Evolutionary conservation across 2,113 vertebrate species (phyloP).

Genomic region (Taxidea taxus): DNA sequence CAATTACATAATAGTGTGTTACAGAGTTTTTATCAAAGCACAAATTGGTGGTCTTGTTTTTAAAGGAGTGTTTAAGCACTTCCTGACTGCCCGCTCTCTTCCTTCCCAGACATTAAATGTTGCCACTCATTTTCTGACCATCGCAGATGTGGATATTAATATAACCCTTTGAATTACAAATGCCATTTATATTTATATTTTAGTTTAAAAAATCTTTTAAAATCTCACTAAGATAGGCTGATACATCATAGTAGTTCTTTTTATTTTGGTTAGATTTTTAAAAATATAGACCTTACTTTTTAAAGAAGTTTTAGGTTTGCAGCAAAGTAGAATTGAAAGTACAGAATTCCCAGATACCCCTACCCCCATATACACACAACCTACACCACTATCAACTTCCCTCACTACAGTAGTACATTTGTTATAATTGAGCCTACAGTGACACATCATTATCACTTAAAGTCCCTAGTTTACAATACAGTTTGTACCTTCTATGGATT

Average conservation of each 20-base stretch:
- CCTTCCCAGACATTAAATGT: background rate
- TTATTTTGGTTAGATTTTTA: background rate
- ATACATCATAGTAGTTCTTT: background rate
- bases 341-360: too few species aligned
- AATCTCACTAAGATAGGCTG: background rate
- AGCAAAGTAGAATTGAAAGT: background rate
- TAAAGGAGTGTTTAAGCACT: background rate
- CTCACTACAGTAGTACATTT: background rate
- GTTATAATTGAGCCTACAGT: background rate
- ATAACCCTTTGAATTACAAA: background rate
- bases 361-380: background rate
- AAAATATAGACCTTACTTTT: background rate
- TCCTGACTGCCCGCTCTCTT: background rate
- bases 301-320: background rate
- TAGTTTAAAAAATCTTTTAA: background rate
- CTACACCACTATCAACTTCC: background rate
- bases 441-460: background rate
- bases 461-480: background rate
- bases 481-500: background rate
- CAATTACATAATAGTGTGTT: background rate
- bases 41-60: background rate
- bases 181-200: background rate
- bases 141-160: background rate
- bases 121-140: background rate
- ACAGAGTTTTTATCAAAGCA: background rate